Conservation (phyloP, 2,797 vertebrate genomes). For the Dicrostonyx torquatus region DNA sequence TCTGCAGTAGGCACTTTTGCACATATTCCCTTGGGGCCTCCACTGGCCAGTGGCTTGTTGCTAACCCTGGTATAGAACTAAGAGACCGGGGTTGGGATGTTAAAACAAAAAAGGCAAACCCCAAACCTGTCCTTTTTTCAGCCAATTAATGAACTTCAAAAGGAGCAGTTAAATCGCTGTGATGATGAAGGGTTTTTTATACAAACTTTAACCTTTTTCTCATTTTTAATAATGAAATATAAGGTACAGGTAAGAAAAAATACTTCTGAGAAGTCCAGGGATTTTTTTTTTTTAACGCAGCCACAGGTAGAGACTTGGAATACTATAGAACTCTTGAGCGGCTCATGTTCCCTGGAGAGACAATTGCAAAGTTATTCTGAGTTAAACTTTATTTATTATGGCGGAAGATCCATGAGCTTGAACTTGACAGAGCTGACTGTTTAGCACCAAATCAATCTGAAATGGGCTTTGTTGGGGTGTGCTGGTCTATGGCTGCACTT, state of each 20-base stretch:
- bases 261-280: conserved; percentile 12
- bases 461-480: background rate
- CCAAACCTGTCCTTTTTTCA: background rate
- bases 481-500: background rate
- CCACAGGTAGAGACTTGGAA: background rate
- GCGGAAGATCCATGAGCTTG: background rate
- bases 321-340: background rate
- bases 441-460: background rate
- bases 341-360: conserved; percentile 29
- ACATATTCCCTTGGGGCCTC: background rate
- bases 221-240: conserved; percentile 37
- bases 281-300: conserved; percentile 23
- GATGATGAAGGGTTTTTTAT: background rate
- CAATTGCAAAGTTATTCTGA: background rate
- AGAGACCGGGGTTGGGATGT: background rate
- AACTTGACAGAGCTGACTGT: background rate
- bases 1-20: background rate
- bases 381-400: background rate
- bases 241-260: conserved; percentile 1
- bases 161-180: background rate
- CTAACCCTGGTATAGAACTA: background rate
- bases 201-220: conserved; percentile 5
- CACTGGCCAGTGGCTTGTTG: background rate
- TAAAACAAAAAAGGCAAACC: background rate
- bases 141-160: conserved; percentile 20